Conservation (phyloP, 2,797 vertebrate genomes). For the Toxotes lorentzi region DNA sequence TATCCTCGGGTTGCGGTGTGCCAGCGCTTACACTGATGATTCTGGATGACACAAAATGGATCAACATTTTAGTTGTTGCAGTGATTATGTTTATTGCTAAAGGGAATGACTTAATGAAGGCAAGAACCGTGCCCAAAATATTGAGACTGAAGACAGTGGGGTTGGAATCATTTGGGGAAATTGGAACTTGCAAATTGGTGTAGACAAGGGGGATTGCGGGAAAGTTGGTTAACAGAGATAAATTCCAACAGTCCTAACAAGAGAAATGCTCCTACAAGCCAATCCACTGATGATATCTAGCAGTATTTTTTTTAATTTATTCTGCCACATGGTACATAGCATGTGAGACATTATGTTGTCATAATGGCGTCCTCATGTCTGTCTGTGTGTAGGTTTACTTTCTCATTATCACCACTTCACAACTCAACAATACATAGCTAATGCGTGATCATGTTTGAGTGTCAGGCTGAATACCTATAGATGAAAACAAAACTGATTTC, state of each 20-base stretch:
- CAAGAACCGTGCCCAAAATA: not conserved
- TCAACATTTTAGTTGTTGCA: constrained; percentile 3
- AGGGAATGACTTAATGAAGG: constrained; percentile 3
- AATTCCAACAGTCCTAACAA: constrained; percentile 34
- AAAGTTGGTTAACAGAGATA: constrained; percentile 31
- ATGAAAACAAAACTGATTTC: not conserved
- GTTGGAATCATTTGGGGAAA: constrained; percentile 32
- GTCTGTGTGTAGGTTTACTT: constrained; percentile 15
- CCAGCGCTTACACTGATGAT: not conserved
- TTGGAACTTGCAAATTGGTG: constrained; percentile 38
- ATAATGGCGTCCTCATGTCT: constrained; percentile 39
- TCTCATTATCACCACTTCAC: not conserved
- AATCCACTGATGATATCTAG: constrained; percentile 33
- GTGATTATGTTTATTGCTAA: constrained; percentile 3
- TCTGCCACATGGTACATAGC: constrained; percentile 17
- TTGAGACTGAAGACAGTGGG: constrained; percentile 6
- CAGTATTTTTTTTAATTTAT: constrained; percentile 1
- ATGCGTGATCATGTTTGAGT: not conserved
- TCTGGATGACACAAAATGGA: constrained; percentile 12
- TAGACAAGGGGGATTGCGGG: constrained; percentile 34
- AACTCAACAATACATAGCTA: constrained; percentile 2
- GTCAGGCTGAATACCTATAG: not conserved
- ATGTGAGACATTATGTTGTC: constrained; percentile 53
- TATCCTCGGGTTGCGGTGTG: not conserved
- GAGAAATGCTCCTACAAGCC: constrained; percentile 13